Evolutionary conservation across 1,140 invertebrate species (phyloP), one percentile per base, ranked within the genome.

Genomic region (Drosophila azteca): DNA sequence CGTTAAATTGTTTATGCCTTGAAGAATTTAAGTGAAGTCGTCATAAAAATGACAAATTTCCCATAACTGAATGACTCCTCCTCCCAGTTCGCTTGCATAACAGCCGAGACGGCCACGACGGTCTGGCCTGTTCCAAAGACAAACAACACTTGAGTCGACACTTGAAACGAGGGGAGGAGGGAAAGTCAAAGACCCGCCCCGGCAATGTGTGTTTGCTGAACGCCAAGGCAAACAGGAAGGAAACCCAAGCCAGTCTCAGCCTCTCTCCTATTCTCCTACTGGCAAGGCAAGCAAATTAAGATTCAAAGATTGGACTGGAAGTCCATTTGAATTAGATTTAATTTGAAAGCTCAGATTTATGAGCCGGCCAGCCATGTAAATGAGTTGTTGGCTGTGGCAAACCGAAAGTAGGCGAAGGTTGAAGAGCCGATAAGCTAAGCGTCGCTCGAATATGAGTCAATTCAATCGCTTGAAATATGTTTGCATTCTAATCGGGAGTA

Each of bases 381-480:
- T 39, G 35, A 39, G 35, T 13, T 13, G 35, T 5, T 39, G 35
- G 0, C 4, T 11, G 11, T 39, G 35, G 11, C 1, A 46, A 55
- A 20, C 22, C 6, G 22, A 79, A 77, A 72, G 49, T 77, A 73
- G 77, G 74, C 74, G 62, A 79, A 79, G 74, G 74, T 73, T 68
- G 53, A 8, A 43, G 15, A 39, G 39, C n/a, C 22, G 22, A 51
- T 44, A 26, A 39, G 3, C 5, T 39, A 13, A 39, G 35, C 35
- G 35, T 4, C 35, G 35, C 35, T 39, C 35, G 35, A 39, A 39
- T 39, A 8, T 13, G 35, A 13, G 11, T 39, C 35, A 4, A 35
- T 35, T 35, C 31, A 9, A 11, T 3, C 3, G 35, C 35, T 13
- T 39, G 1, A 13, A 26, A 26, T 26, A 5, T 26, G 24, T 26